Conservation (phyloP, 2,888 invertebrate species). For the Callyntrura sp. region DNA sequence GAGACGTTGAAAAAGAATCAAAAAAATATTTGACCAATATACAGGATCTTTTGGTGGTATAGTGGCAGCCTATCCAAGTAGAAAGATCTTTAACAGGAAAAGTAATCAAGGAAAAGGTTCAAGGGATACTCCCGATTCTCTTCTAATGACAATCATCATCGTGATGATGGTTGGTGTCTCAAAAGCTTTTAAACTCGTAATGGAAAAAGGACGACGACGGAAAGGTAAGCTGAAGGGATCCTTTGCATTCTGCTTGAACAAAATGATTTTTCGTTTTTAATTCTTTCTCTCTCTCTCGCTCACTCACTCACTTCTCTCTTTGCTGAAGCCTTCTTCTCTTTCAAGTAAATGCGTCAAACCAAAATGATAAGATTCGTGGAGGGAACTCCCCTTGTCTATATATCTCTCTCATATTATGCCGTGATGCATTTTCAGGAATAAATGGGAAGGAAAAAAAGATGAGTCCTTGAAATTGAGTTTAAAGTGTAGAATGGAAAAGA, state of each 20-base stretch:
- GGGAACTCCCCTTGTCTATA: constrained; percentile 25
- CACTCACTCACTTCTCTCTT: background rate
- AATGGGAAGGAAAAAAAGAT: constrained; percentile 7
- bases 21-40: background rate
- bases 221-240: constrained; percentile 43
- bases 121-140: constrained; percentile 1
- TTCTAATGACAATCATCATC: constrained; percentile 41
- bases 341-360: background rate
- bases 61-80: background rate
- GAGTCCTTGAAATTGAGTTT: constrained; percentile 50
- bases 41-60: background rate
- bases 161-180: background rate
- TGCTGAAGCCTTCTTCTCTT: no score
- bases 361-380: constrained; percentile 14
- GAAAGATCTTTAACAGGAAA: constrained; percentile 28
- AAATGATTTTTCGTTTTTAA: constrained; percentile 42
- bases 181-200: constrained; percentile 48
- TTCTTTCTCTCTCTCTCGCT: background rate
- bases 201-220: constrained; percentile 38
- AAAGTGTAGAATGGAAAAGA: constrained; percentile 13
- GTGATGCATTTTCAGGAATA: constrained; percentile 3
- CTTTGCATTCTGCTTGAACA: constrained; percentile 9
- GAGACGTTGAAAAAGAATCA: background rate
- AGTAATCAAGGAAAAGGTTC: constrained; percentile 73
- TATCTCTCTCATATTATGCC: background rate